Evolutionary conservation across 2,888 invertebrate genomes (phyloP).

Genomic region (Hecatera dysodea): DNA sequence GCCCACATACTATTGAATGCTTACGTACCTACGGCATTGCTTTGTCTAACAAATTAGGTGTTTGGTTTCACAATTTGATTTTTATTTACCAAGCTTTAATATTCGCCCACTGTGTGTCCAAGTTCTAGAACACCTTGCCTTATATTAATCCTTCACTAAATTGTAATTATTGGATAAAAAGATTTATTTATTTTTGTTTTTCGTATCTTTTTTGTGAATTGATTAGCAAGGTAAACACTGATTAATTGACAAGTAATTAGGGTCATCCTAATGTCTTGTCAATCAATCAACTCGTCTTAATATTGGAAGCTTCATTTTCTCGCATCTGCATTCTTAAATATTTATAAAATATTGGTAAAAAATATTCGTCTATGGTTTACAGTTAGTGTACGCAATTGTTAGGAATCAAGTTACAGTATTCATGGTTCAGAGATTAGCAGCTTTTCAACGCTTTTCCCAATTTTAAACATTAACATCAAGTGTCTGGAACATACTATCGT

Average conservation of each 20-base stretch:
- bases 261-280: constrained; percentile 17
- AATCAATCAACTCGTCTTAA: too few species aligned
- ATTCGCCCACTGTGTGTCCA: constrained; percentile 51
- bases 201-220: constrained; percentile 32
- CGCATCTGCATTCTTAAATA: neutral
- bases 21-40: constrained; percentile 56
- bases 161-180: constrained; percentile 37
- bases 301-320: neutral
- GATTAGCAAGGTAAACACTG: constrained; percentile 23
- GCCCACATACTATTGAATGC: constrained; percentile 60
- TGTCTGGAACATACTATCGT: constrained; percentile 5
- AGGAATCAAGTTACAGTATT: neutral
- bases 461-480: constrained; percentile 6
- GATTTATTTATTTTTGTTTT: constrained; percentile 6
- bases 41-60: constrained; percentile 57
- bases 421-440: constrained; percentile 30
- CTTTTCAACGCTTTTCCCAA: constrained; percentile 12
- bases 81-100: constrained; percentile 56
- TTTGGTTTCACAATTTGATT: constrained; percentile 56
- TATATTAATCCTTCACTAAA: constrained; percentile 42
- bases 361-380: neutral
- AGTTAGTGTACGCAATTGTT: neutral
- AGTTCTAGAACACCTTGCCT: constrained; percentile 43
- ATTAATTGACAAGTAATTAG: constrained; percentile 35
- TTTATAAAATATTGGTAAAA: neutral